Conservation (phyloP, 2,888 invertebrate species). For the Homarus gammarus region DNA sequence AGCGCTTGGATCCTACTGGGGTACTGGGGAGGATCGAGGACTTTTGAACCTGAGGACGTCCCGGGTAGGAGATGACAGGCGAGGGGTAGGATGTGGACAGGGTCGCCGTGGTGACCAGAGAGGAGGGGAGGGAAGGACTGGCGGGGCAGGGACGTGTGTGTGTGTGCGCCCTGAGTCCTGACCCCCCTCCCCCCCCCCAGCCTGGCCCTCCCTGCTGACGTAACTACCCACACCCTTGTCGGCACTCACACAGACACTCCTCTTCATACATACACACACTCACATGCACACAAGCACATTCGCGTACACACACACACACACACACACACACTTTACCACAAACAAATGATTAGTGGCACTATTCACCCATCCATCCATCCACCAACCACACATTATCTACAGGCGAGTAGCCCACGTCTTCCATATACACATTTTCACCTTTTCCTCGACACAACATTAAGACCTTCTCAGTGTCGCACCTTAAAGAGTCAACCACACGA, state of each 20-base stretch:
- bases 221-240: conserved; percentile 1
- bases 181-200: conserved; percentile 10
- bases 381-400: too few relatives aligned
- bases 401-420: too few relatives aligned
- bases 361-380: too few relatives aligned
- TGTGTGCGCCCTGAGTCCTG: background rate
- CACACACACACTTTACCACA: conserved; percentile 1
- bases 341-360: too few relatives aligned
- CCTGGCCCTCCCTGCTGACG: conserved; percentile 32
- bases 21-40: background rate
- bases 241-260: background rate
- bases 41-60: background rate
- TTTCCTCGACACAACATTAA: too few relatives aligned
- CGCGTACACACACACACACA: conserved; percentile 19
- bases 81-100: background rate
- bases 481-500: too few relatives aligned
- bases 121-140: conserved; percentile 3
- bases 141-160: background rate
- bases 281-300: background rate
- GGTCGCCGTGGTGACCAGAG: background rate
- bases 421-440: too few relatives aligned
- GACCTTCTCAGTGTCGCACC: too few relatives aligned
- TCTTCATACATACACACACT: background rate
- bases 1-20: too few relatives aligned
- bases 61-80: background rate